phyloP scores from a whole-genome alignment of 1,140 invertebrate genomes.

The Apis laboriosa region DNA sequence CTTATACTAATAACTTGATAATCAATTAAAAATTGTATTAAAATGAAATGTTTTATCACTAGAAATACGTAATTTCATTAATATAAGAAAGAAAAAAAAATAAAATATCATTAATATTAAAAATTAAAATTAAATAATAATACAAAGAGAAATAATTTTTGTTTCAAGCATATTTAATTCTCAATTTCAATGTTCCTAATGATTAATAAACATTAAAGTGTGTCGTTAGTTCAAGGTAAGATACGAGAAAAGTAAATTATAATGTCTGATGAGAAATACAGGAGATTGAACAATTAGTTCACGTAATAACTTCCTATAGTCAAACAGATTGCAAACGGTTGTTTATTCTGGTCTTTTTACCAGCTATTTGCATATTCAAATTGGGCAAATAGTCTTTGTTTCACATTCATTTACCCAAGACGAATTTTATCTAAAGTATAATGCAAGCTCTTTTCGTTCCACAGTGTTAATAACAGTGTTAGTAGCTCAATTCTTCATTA shows the following conservation, averaged over 20 bases:
- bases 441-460: background rate
- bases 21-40: too few relatives aligned
- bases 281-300: background rate
- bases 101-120: background rate
- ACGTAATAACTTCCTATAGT: background rate
- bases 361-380: conserved; percentile 15
- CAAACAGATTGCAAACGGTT: background rate
- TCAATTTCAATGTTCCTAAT: background rate
- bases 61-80: background rate
- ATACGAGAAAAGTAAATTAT: background rate
- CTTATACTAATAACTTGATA: too few relatives aligned
- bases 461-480: background rate
- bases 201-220: background rate
- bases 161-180: background rate
- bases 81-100: background rate
- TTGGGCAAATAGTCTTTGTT: conserved; percentile 8
- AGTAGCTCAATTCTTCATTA: too few relatives aligned
- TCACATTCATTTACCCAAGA: background rate
- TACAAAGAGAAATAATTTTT: background rate
- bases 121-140: background rate
- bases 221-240: background rate
- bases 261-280: background rate
- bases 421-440: background rate
- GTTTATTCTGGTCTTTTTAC: background rate
- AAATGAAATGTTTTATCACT: background rate